Conservation (phyloP, 2,113 vertebrate genomes). For the Sturnira hondurensis region DNA sequence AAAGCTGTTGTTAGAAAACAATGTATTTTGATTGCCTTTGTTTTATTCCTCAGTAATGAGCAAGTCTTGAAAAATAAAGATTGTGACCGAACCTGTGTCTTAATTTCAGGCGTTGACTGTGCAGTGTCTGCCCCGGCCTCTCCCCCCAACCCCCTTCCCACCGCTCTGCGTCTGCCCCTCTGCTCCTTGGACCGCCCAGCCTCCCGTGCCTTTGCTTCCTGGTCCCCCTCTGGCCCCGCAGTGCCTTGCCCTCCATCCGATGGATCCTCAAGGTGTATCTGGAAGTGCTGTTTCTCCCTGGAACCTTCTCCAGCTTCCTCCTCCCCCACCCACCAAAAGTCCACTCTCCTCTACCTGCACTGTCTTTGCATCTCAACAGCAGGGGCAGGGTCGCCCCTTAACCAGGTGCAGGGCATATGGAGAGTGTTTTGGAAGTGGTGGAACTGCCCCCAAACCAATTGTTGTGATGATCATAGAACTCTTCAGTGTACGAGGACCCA, state of each 20-base stretch:
- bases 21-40: constrained; percentile 52
- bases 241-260: not conserved
- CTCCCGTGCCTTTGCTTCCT: not conserved
- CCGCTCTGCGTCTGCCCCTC: fast-evolving
- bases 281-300: not conserved
- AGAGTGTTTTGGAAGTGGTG: not conserved
- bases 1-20: constrained; percentile 43
- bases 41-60: constrained; percentile 32
- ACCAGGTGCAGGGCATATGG: fast-evolving
- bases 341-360: fast-evolving
- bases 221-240: not conserved
- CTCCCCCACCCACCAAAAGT: too few relatives aligned
- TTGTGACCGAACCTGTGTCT: not conserved
- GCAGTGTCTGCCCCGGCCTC: not conserved
- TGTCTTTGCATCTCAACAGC: not conserved
- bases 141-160: fast-evolving
- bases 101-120: not conserved
- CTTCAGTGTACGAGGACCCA: not conserved
- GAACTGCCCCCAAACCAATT: not conserved
- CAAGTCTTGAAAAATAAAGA: constrained; percentile 36
- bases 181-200: not conserved
- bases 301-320: not conserved
- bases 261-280: too few relatives aligned
- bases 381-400: not conserved
- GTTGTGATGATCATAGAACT: not conserved